Base-by-base conservation (phyloP, 2,888 invertebrate species). In the Agrenia bidenticulata region DNA sequence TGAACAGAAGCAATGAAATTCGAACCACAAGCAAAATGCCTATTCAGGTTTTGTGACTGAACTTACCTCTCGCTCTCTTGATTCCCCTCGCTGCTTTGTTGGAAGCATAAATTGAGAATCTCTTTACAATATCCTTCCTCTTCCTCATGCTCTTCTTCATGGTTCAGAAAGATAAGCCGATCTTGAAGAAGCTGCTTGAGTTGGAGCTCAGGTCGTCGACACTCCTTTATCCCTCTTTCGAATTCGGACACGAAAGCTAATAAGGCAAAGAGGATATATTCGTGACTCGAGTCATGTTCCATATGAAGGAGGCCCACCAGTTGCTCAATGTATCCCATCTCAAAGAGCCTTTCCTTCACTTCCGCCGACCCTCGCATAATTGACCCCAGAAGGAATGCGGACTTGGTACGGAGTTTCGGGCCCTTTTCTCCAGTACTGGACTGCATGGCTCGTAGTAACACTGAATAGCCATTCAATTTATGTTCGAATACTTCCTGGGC, bases 251-350 rank as follows among this genome's bases (percentile, higher is more conserved):
- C 23, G 39, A 57, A 57, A n/a, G 13, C 15, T 2, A 57, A 19
- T 21, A 57, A n/a, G 2, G 41, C 11, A 32, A 41, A 57, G 2
- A 57, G 19, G 9, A 57, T 19, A 23, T 57, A 41, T 41, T 57
- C 57, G 21, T 57, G 57, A 23, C 57, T 57, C 17, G 15, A 2
- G 24, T 57, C 57, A 24, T 41, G 42, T 13, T 9, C 39, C 17
- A 5, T n/a, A 23, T 57, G 57, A 32, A 57, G 19, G 11, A 57
- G 57, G 5, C 21, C 57, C 37, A 57, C 57, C 1, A 57, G 11
- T 21, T 57, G 57, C 21, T 57, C 57, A 19, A 57, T 23, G 21
- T 32, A 57, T 21, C 57, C 57, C 57, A 57, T 57, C 21, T 11
- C 4, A 2, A 41, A 57, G 17, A 57, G 19, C 13, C 17, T 2